Conservation (phyloP, 2,888 invertebrate species). For the Poecilus cupreus region DNA sequence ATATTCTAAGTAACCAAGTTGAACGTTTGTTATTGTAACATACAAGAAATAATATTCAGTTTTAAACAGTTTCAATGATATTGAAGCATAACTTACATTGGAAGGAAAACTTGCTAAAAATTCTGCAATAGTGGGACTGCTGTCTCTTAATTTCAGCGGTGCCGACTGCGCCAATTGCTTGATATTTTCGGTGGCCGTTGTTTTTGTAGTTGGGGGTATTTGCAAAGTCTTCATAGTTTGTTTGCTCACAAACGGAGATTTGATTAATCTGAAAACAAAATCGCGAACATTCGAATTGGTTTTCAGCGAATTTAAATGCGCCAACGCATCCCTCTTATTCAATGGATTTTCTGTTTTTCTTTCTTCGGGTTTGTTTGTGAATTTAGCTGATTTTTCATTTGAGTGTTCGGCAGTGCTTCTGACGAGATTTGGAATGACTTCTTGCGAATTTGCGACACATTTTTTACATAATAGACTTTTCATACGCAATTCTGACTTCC, state of each 20-base stretch:
- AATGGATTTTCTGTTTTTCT: not conserved
- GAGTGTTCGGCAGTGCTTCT: not conserved
- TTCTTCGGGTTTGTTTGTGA: not conserved
- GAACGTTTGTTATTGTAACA: not conserved
- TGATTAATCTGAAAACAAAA: slow-evolving; percentile 4
- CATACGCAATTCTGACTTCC: slow-evolving; percentile 44
- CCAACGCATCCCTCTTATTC: not conserved
- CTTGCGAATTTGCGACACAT: not conserved
- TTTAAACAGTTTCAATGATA: too few relatives aligned
- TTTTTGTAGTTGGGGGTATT: not conserved
- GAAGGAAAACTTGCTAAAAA: not conserved
- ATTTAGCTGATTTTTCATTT: not conserved
- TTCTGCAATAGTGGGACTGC: not conserved
- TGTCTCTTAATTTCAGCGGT: not conserved
- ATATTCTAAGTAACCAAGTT: too few relatives aligned
- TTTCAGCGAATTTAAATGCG: not conserved
- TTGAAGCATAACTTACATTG: slow-evolving; percentile 28
- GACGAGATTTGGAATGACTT: not conserved
- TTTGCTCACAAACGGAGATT: not conserved
- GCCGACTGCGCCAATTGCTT: not conserved
- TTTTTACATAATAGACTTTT: slow-evolving; percentile 38
- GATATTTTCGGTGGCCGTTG: not conserved
- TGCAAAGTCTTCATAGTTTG: not conserved
- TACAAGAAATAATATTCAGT: not conserved
- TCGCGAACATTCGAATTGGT: slow-evolving; percentile 11